phyloP scores from a whole-genome alignment of 2,797 vertebrate genomes.

The Crocidura indochinensis region DNA sequence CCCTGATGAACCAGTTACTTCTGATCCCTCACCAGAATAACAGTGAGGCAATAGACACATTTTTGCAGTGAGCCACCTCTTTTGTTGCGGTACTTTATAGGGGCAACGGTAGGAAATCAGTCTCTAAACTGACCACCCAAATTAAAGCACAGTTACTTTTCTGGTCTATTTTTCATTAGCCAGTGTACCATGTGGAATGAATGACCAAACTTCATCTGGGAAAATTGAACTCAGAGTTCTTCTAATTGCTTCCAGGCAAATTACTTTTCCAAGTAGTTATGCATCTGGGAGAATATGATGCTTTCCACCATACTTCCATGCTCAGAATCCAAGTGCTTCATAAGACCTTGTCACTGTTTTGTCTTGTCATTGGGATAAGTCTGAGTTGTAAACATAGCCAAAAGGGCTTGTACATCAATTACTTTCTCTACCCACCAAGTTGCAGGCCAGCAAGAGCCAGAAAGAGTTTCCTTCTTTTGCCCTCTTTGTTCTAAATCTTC shows the following conservation, averaged over 20 bases:
- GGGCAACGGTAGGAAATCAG: background rate
- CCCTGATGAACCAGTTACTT: background rate
- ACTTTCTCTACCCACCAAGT: background rate
- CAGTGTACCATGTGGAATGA: background rate
- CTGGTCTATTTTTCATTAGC: background rate
- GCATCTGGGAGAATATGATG: background rate
- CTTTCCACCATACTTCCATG: background rate
- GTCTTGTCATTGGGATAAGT: background rate
- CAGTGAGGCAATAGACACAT: background rate
- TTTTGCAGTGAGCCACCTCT: slow-evolving; percentile 2
- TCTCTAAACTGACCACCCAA: background rate
- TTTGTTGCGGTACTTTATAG: background rate
- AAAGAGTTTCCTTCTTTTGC: background rate
- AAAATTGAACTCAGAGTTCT: background rate
- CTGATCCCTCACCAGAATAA: background rate
- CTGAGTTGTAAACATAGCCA: background rate
- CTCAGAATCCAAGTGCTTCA: background rate
- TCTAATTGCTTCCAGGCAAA: background rate
- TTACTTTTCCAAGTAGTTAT: slow-evolving; percentile 27
- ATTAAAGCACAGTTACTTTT: background rate
- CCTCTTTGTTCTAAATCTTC: background rate
- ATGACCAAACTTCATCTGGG: background rate
- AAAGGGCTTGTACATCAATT: background rate
- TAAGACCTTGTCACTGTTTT: no score
- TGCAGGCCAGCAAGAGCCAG: background rate